Base-by-base conservation (phyloP, 2,797 vertebrate species). In the Malacoctenus gilli region DNA sequence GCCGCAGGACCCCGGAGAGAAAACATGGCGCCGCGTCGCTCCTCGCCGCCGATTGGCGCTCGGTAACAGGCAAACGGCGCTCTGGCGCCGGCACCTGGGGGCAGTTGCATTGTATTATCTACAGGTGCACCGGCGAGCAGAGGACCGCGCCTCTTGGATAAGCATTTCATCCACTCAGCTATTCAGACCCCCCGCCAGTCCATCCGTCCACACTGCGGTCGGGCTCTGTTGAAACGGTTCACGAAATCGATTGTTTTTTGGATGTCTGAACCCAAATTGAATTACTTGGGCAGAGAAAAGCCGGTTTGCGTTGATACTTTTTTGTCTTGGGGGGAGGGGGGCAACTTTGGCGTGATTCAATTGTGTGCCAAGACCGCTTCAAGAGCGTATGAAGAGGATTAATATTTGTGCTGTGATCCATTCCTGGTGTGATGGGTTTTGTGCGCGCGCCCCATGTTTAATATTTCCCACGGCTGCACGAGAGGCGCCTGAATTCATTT, bases 1-100 rank as follows among this genome's bases (percentile, higher is more conserved):
- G 60, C 68, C 60, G 58, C 63, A 68, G 69, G 65, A 76, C 59
- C 61, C 68, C 32, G 32, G 71, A 83, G 75, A 80, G 66, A 54
- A 56, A 73, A 58, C 59, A 66, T 65, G n/a, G n/a, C 52, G 55
- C 57, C 41, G 61, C 75, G 22, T 20, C 43, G 58, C 80, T 18
- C 63, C 71, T 61, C 67, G 41, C 62, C 23, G 41, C 44, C 67
- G 69, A 75, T 75, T 68, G 77, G 47, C 61, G 69, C 81, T 80
- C 65, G 59, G 48, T 78, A 72, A 50, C 15, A 63, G 72, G 75
- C 59, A 61, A 78, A 79, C 65, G n/a, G 51, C 55, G 63, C 72
- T 66, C 46, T 49, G 63, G 79, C 62, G 55, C 79, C 77, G 82
- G 87, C 84, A 83, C 68, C 60, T 36, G 61, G 68, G 77, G 79